Evolutionary conservation across 2,888 invertebrate species (phyloP).

Genomic region (Leucoptera coffeella): DNA sequence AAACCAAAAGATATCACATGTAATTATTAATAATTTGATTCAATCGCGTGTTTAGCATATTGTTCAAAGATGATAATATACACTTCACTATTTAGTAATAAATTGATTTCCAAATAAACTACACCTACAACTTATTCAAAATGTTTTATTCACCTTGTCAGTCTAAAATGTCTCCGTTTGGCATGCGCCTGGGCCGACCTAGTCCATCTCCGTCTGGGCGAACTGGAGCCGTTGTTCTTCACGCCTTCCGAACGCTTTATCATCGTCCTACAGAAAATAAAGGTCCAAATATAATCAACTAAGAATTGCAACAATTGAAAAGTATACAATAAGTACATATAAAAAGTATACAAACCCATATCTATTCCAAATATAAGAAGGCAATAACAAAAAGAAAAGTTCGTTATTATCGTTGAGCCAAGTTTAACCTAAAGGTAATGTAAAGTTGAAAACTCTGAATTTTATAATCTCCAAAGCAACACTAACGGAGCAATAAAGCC

Average conservation of each 20-base stretch:
- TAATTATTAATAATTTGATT: no score
- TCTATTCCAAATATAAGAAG: slow-evolving; percentile 24
- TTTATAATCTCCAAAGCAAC: no score
- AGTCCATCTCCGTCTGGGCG: slow-evolving; percentile 56
- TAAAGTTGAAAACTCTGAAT: no score
- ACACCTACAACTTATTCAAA: no score
- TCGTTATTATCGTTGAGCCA: slow-evolving; percentile 5
- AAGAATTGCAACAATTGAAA: no score
- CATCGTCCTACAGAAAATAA: slow-evolving; percentile 78
- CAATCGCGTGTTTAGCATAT: no score
- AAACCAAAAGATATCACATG: no score
- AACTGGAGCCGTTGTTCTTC: slow-evolving; percentile 59
- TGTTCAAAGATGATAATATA: no score
- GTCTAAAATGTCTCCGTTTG: slow-evolving; percentile 82
- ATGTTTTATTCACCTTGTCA: slow-evolving; percentile 76
- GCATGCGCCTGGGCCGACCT: slow-evolving; percentile 69
- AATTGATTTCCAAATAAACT: no score
- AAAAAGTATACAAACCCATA: slow-evolving; percentile 34
- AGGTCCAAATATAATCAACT: no score
- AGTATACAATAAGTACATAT: slow-evolving; percentile 4
- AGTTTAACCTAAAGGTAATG: slow-evolving; percentile 3
- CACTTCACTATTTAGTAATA: no score
- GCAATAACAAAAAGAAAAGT: slow-evolving; percentile 14
- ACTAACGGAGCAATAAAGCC: no score
- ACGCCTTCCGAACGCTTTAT: slow-evolving; percentile 84